These are phyloP conservation scores for Cryptocephalus primarius DNA, from an alignment of 2,888 invertebrate genomes.

Conservation along the genomic window DNA sequence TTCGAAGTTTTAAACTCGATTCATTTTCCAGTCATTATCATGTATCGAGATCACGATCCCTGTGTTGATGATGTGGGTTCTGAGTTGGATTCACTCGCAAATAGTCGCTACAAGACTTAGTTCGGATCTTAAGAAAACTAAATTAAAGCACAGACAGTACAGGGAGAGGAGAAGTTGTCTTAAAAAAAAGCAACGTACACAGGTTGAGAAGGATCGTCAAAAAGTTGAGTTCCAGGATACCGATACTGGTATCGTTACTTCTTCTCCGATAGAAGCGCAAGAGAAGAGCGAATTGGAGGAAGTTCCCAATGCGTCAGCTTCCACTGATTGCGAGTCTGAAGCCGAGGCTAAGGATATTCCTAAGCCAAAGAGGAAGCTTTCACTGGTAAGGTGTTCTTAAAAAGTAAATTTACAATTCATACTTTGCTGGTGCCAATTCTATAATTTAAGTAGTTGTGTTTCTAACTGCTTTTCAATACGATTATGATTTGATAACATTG, in stretches of 20 bases:
- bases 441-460: too few species aligned
- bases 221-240: too few species aligned
- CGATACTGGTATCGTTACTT: too few species aligned
- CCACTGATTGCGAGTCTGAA: background rate
- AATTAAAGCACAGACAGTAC: slow-evolving; percentile 15
- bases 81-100: slow-evolving; percentile 71
- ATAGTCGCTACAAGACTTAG: slow-evolving; percentile 59
- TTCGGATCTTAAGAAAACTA: slow-evolving; percentile 21
- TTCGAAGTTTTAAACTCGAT: too few species aligned
- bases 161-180: background rate
- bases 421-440: too few species aligned
- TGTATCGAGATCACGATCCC: slow-evolving; percentile 64
- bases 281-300: too few species aligned
- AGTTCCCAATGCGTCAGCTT: too few species aligned
- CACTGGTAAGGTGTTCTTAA: too few species aligned
- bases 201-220: background rate
- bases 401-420: too few species aligned
- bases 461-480: too few species aligned
- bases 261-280: too few species aligned
- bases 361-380: background rate
- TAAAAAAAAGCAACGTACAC: slow-evolving; percentile 3
- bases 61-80: slow-evolving; percentile 56
- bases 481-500: too few species aligned
- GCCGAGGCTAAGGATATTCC: background rate
- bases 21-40: slow-evolving; percentile 16